A percentile compares a stretch with the other conserved stretches of the same genome.
Conservation (phyloP, 2,888 invertebrate genomes). For the Drosophila anceps region DNA sequence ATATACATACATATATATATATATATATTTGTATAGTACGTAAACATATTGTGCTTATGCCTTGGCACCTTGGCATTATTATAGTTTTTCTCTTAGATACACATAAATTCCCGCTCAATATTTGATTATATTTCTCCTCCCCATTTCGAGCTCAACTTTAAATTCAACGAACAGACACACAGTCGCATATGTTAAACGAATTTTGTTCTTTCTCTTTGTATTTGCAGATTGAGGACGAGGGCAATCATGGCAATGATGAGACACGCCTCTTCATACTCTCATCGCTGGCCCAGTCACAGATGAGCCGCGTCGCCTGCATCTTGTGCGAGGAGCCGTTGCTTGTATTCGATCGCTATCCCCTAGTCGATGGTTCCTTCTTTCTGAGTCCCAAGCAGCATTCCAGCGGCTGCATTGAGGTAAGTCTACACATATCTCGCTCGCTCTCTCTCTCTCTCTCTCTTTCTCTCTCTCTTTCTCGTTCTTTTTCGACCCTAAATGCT, state of each 20-base stretch:
- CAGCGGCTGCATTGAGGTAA: slow-evolving; percentile 94
- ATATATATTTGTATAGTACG: slow-evolving; percentile 12
- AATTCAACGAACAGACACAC: slow-evolving; percentile 13
- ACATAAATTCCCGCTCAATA: slow-evolving; percentile 33
- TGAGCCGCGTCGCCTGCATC: slow-evolving; percentile 93
- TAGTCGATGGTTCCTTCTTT: slow-evolving; percentile 99
- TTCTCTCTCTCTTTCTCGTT: not conserved
- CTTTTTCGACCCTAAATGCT: slow-evolving; percentile 9
- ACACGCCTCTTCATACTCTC: slow-evolving; percentile 98
- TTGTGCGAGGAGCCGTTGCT: slow-evolving; percentile 95
- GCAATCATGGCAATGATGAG: slow-evolving; percentile 99
- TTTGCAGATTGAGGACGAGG: slow-evolving; percentile 98
- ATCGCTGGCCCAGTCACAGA: slow-evolving; percentile 95
- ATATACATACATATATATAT: not conserved
- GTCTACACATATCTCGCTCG: slow-evolving; percentile 50
- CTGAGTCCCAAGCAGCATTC: slow-evolving; percentile 97
- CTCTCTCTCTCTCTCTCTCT: not conserved
- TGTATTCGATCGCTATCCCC: slow-evolving; percentile 98
- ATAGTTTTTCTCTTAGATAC: slow-evolving; percentile 38
- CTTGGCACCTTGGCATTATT: slow-evolving; percentile 51
- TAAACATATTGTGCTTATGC: slow-evolving; percentile 55
- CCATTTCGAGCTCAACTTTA: slow-evolving; percentile 6
- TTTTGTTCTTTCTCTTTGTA: slow-evolving; percentile 51
- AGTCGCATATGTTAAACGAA: slow-evolving; percentile 21
- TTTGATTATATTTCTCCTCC: slow-evolving; percentile 32